A percentile compares a stretch with the other conserved stretches of the same genome.
These are phyloP conservation scores for Xanthorhoe designata DNA, from an alignment of 2,888 invertebrate species.

Conservation along the genomic window DNA sequence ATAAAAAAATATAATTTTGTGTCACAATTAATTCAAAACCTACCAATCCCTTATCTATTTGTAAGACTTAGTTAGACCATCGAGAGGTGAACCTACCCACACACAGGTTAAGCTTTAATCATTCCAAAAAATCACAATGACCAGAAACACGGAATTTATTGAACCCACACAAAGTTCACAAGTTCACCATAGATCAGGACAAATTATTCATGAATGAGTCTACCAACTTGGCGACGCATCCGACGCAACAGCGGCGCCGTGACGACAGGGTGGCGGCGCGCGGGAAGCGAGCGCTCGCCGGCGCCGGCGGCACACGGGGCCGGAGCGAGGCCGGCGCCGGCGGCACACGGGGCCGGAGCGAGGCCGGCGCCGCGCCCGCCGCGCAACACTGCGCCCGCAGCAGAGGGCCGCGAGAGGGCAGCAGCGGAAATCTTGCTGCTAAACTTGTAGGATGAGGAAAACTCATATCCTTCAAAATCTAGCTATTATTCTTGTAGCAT, in stretches of 20 bases:
- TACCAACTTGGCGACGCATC: slow-evolving; percentile 66
- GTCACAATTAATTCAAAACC: not conserved
- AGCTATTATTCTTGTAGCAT: not conserved
- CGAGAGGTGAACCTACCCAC: too few relatives aligned
- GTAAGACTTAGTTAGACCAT: not conserved
- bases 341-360: not conserved
- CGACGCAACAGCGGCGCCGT: slow-evolving; percentile 57
- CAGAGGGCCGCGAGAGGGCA: slow-evolving; percentile 13
- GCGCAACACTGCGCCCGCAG: not conserved
- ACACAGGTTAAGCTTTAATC: not conserved
- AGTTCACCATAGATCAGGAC: slow-evolving; percentile 37
- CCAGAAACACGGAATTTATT: slow-evolving; percentile 10
- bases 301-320: slow-evolving; percentile 13
- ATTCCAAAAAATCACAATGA: not conserved
- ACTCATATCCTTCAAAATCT: slow-evolving; percentile 29
- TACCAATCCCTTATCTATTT: not conserved
- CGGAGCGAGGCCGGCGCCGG: slow-evolving; percentile 16
- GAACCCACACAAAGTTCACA: not conserved
- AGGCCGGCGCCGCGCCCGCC: slow-evolving; percentile 3
- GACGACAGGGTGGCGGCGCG: slow-evolving; percentile 34
- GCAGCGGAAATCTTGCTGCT: slow-evolving; percentile 31
- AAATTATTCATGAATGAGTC: slow-evolving; percentile 72
- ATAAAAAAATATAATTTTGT: slow-evolving; percentile 31
- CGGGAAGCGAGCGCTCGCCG: slow-evolving; percentile 32
- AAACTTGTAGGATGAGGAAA: slow-evolving; percentile 25